Percentiles rank a stretch among this genome's conserved stretches.
Evolutionary conservation across 2,888 invertebrate genomes (phyloP).

Genomic region (Andricus quercusramuli): DNA sequence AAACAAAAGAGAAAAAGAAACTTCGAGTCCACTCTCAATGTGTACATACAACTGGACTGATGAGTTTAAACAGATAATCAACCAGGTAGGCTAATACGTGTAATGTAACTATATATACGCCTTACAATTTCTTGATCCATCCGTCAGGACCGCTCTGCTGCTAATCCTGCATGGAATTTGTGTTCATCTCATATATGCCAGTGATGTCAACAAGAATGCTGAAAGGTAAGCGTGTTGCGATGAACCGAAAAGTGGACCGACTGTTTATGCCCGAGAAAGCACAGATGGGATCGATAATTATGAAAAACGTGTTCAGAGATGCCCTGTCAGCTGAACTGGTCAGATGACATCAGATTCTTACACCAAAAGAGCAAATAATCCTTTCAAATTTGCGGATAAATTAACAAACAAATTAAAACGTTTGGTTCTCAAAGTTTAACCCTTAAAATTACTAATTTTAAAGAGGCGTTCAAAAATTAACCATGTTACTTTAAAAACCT

Average conservation of each 20-base stretch:
- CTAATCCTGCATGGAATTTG: neutral
- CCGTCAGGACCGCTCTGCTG: neutral
- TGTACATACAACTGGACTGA: neutral
- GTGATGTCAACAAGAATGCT: neutral
- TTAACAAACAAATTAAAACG: too few species aligned
- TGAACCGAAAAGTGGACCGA: neutral
- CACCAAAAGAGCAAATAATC: too few species aligned
- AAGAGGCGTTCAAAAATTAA: too few species aligned
- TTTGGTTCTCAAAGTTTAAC: too few species aligned
- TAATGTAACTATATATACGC: neutral
- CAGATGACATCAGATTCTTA: neutral
- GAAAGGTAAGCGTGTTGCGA: neutral
- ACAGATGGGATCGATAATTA: conserved; percentile 30
- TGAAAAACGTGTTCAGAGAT: conserved; percentile 15
- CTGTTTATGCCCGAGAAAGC: conserved; percentile 16
- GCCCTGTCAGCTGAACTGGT: conserved; percentile 3
- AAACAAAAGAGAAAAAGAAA: neutral
- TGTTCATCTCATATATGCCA: neutral
- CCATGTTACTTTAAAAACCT: too few species aligned
- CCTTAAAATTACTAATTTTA: too few species aligned
- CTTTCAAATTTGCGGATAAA: too few species aligned
- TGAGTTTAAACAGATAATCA: neutral
- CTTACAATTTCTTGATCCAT: neutral
- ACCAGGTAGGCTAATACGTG: neutral
- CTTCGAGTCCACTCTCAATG: neutral